These are phyloP conservation scores for Taeniopygia guttata DNA, from an alignment of 2,797 vertebrate genomes.

Conservation along the genomic window DNA sequence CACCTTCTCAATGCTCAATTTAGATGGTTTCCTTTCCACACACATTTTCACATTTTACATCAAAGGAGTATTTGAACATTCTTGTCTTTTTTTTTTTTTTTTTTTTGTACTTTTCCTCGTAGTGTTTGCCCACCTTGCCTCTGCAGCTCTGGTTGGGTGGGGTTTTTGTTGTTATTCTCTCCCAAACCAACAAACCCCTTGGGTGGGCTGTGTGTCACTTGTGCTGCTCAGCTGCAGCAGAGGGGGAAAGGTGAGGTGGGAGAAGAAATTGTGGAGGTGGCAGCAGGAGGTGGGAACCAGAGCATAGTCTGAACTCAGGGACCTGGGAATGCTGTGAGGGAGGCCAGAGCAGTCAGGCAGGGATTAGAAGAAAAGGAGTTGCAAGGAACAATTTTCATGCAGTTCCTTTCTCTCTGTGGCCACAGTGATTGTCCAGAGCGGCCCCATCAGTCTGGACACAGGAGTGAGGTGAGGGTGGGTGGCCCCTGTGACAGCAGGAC, in stretches of 20 bases:
- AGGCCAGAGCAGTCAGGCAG: background rate
- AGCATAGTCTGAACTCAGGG: background rate
- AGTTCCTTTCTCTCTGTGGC: background rate
- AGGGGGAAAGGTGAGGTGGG: background rate
- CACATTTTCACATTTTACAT: background rate
- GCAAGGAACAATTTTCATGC: background rate
- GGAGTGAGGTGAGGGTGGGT: background rate
- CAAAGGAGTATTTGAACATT: background rate
- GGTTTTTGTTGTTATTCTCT: background rate
- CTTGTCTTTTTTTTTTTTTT: background rate
- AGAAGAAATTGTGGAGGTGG: background rate
- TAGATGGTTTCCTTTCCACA: background rate
- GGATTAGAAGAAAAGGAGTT: background rate
- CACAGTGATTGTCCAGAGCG: background rate
- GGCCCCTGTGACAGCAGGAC: background rate
- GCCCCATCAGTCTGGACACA: no score
- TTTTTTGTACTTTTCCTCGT: background rate
- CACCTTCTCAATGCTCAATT: background rate
- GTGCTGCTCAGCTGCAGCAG: background rate
- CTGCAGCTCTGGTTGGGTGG: background rate
- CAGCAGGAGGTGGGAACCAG: background rate
- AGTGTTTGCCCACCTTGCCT: background rate
- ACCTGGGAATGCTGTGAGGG: background rate
- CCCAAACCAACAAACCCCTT: background rate
- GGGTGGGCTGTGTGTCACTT: background rate